Percentiles rank a stretch among this genome's conserved stretches.
These are phyloP conservation scores for Atopsyche davidsoni DNA, from an alignment of 1,140 invertebrate species.

Conservation along the genomic window DNA sequence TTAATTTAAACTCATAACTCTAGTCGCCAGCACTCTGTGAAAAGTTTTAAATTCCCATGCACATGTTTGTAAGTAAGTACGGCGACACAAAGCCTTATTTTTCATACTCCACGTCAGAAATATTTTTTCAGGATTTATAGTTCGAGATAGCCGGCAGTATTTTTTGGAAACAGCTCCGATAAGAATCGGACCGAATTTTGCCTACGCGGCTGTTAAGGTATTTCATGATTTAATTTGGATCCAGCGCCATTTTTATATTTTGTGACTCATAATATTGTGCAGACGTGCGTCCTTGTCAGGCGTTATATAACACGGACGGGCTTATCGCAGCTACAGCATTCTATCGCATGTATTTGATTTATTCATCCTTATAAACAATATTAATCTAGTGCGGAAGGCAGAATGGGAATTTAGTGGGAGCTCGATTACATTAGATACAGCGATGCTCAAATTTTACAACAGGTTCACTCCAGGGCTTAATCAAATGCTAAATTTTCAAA, in stretches of 20 bases:
- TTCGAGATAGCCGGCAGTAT: conserved; percentile 22
- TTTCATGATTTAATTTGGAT: conserved; percentile 27
- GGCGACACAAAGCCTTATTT: conserved; percentile 21
- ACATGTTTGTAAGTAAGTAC: too few species aligned
- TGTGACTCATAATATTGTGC: conserved; percentile 14
- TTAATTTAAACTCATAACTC: too few species aligned
- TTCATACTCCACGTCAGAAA: conserved; percentile 27
- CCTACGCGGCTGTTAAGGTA: conserved; percentile 21
- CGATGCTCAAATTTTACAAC: too few species aligned
- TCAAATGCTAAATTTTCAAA: too few species aligned
- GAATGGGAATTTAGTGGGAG: too few species aligned
- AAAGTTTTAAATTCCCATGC: too few species aligned
- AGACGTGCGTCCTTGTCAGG: conserved; percentile 12
- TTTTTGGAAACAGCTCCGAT: conserved; percentile 23
- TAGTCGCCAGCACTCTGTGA: too few species aligned
- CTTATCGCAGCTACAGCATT: conserved; percentile 8
- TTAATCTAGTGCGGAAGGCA: too few species aligned
- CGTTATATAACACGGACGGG: conserved; percentile 13
- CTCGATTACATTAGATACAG: too few species aligned
- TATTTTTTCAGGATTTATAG: conserved; percentile 29
- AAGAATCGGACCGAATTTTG: conserved; percentile 26
- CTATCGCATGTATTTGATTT: conserved; percentile 18
- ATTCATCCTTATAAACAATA: conserved; percentile 8
- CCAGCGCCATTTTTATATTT: conserved; percentile 16
- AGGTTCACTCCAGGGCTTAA: too few species aligned